Percentiles rank a stretch among this genome's conserved stretches.
These are phyloP conservation scores for Ceyx melanurus DNA, from an alignment of 2,113 vertebrate genomes.

Conservation along the genomic window DNA sequence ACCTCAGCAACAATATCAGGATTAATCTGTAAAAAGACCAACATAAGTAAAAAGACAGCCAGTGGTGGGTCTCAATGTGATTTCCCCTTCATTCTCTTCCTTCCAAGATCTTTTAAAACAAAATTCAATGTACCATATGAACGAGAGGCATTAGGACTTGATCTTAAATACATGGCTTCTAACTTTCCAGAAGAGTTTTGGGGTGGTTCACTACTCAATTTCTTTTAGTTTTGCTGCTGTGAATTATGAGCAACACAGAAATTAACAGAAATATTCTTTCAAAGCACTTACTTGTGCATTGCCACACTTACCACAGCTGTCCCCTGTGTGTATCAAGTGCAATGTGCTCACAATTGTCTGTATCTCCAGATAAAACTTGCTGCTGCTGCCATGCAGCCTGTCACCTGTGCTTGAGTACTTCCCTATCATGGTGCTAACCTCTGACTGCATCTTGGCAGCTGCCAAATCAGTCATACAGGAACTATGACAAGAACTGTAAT, in stretches of 20 bases:
- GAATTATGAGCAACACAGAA: neutral
- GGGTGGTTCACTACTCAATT: neutral
- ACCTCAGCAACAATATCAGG: neutral
- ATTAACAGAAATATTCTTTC: neutral
- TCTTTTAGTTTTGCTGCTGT: neutral
- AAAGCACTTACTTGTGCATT: neutral
- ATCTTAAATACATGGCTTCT: neutral
- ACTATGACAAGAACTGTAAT: slow-evolving; percentile 8
- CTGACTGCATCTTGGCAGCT: slow-evolving; percentile 63
- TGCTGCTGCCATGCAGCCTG: slow-evolving; percentile 22
- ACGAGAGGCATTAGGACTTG: neutral
- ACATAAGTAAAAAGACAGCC: neutral
- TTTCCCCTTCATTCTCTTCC: neutral
- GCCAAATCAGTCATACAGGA: slow-evolving; percentile 45
- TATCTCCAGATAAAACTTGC: slow-evolving; percentile 32
- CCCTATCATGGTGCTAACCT: slow-evolving; percentile 28
- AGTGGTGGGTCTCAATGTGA: neutral
- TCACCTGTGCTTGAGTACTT: slow-evolving; percentile 57
- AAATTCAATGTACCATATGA: neutral
- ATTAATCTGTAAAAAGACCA: neutral
- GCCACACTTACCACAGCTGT: neutral
- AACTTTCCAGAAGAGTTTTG: neutral
- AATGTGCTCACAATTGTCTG: slow-evolving; percentile 10
- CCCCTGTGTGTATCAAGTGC: slow-evolving; percentile 28
- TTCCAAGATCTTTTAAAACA: neutral